Evolutionary conservation across 2,888 invertebrate genomes (phyloP).

Genomic region (Mythimna vitellina): DNA sequence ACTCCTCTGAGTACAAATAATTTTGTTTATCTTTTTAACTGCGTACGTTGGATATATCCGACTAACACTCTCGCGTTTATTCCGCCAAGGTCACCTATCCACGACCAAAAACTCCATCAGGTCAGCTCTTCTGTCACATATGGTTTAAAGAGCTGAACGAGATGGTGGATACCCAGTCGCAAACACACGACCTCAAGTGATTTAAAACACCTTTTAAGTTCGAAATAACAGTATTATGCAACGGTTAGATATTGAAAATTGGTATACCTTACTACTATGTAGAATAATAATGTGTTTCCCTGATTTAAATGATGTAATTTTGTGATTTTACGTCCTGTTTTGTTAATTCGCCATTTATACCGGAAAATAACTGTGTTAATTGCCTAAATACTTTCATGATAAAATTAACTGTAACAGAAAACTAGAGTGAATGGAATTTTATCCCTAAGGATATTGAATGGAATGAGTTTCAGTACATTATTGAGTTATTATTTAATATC

Average conservation of each 20-base stretch:
- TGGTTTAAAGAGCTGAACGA: no score
- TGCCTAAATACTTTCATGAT: constrained; percentile 7
- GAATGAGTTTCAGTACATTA: constrained; percentile 1
- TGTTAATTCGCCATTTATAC: neutral
- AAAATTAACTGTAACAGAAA: neutral
- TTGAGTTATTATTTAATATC: neutral
- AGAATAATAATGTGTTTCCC: constrained; percentile 30
- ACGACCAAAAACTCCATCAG: no score
- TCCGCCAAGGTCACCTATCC: no score
- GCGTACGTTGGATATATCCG: no score
- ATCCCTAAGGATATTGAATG: neutral
- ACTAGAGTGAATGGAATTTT: constrained; percentile 26
- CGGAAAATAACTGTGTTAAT: constrained; percentile 15
- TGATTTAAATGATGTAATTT: constrained; percentile 16
- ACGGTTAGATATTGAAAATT: neutral
- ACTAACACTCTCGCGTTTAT: no score
- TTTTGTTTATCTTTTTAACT: neutral
- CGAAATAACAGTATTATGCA: neutral
- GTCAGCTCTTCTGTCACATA: no score
- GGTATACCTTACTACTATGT: neutral
- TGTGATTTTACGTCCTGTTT: neutral
- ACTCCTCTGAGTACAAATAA: neutral
- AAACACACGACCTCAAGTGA: no score
- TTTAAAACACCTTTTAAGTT: neutral
- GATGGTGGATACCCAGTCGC: no score